Conservation (phyloP, 2,888 invertebrate genomes). For the Zeuzera pyrina region DNA sequence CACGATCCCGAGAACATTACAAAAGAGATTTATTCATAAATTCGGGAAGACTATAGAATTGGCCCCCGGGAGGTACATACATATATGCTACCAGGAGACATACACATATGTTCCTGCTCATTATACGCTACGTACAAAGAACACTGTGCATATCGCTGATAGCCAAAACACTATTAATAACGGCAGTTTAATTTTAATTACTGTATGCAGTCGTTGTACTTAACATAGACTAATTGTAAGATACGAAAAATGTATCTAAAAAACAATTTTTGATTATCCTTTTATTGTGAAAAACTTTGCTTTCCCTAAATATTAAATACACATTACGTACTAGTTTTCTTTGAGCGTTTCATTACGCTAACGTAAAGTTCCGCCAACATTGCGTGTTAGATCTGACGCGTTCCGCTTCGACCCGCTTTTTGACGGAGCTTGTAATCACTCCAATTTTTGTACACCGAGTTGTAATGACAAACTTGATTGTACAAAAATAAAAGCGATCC, state of each 20-base stretch:
- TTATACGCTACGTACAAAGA: background rate
- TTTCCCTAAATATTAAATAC: no score
- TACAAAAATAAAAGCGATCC: no score
- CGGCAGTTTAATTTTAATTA: constrained; percentile 1
- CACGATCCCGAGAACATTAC: constrained; percentile 12
- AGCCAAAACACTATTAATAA: no score
- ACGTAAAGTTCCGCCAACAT: background rate
- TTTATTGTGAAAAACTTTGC: background rate
- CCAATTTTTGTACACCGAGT: no score
- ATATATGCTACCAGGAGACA: constrained; percentile 4
- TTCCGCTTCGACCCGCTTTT: background rate
- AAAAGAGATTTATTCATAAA: constrained; percentile 12
- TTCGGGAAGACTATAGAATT: constrained; percentile 46
- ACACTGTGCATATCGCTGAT: no score
- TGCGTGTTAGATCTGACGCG: background rate
- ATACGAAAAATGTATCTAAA: constrained; percentile 1
- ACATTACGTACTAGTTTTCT: no score
- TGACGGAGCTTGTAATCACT: no score
- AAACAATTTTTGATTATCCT: background rate
- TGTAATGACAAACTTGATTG: no score
- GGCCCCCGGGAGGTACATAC: constrained; percentile 38
- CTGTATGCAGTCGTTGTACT: constrained; percentile 30
- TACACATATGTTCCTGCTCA: constrained; percentile 6
- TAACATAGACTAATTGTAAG: constrained; percentile 20
- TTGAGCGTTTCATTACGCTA: no score